These are phyloP conservation scores for Cepaea hortensis DNA, from an alignment of 2,888 invertebrate genomes.

Conservation along the genomic window DNA sequence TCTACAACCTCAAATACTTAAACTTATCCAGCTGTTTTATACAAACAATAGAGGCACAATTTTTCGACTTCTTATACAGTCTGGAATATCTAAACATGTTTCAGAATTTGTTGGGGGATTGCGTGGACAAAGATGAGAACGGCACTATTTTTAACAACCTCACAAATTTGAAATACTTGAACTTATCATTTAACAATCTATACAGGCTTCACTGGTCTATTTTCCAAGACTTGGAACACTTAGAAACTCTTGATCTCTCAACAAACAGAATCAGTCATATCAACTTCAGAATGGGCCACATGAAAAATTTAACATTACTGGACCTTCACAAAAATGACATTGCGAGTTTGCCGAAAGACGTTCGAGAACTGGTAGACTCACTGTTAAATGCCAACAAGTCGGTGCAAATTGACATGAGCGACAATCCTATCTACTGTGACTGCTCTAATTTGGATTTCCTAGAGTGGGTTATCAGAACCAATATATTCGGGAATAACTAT, in stretches of 20 bases:
- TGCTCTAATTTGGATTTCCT: slow-evolving; percentile 50
- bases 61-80: slow-evolving; percentile 39
- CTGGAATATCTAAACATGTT: slow-evolving; percentile 38
- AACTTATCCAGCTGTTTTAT: slow-evolving; percentile 30
- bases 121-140: slow-evolving; percentile 17
- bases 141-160: slow-evolving; percentile 42
- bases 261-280: slow-evolving; percentile 36
- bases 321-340: slow-evolving; percentile 45
- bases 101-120: slow-evolving; percentile 40
- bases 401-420: slow-evolving; percentile 38
- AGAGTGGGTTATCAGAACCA: slow-evolving; percentile 43
- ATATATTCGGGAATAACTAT: slow-evolving; percentile 34
- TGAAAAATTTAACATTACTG: slow-evolving; percentile 40
- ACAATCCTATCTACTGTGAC: slow-evolving; percentile 50
- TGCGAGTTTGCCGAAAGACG: slow-evolving; percentile 6
- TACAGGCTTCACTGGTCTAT: slow-evolving; percentile 5
- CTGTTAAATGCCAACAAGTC: slow-evolving; percentile 2
- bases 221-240: slow-evolving; percentile 24
- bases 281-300: slow-evolving; percentile 28
- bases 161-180: slow-evolving; percentile 22
- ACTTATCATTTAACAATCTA: slow-evolving; percentile 43
- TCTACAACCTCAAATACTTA: slow-evolving; percentile 32
- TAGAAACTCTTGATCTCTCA: slow-evolving; percentile 39
- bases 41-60: slow-evolving; percentile 17
- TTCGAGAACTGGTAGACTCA: slow-evolving; percentile 31